phyloP scores from a whole-genome alignment of 1,140 invertebrate genomes.

The Anastrepha ludens region DNA sequence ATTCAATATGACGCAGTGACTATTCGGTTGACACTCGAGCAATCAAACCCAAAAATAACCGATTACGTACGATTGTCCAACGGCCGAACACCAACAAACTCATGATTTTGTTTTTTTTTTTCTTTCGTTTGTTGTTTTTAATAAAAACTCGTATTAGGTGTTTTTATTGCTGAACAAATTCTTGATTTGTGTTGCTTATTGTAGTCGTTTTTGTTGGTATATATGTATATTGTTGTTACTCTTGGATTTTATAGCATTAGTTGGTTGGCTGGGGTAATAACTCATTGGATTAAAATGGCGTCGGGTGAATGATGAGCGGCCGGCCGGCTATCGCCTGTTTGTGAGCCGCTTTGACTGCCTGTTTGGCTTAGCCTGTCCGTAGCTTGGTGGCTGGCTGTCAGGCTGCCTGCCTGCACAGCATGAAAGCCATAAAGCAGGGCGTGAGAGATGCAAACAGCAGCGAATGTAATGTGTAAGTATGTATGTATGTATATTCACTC shows the following conservation, averaged over 20 bases:
- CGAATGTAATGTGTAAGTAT: no score
- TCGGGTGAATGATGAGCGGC: slow-evolving; percentile 42
- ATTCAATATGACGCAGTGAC: background rate
- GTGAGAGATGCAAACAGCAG: background rate
- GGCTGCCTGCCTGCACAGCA: slow-evolving; percentile 37
- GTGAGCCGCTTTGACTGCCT: slow-evolving; percentile 13
- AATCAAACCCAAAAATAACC: slow-evolving; percentile 28
- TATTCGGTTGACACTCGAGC: slow-evolving; percentile 20
- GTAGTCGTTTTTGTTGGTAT: slow-evolving; percentile 3
- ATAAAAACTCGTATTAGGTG: background rate
- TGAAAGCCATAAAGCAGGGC: slow-evolving; percentile 3
- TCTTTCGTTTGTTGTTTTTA: background rate
- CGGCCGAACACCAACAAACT: background rate
- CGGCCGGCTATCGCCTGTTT: background rate
- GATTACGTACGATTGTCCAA: slow-evolving; percentile 2
- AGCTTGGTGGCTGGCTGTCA: background rate
- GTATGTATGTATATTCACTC: no score
- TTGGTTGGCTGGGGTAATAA: slow-evolving; percentile 51
- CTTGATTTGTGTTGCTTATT: slow-evolving; percentile 42
- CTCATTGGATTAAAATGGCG: slow-evolving; percentile 50
- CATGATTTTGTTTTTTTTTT: background rate
- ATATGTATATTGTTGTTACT: background rate
- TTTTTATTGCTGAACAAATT: slow-evolving; percentile 12
- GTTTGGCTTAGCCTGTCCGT: slow-evolving; percentile 7
- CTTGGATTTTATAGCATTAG: slow-evolving; percentile 48